Base-by-base conservation (phyloP, 2,113 vertebrate genomes). In the Coregonus clupeaformis region DNA sequence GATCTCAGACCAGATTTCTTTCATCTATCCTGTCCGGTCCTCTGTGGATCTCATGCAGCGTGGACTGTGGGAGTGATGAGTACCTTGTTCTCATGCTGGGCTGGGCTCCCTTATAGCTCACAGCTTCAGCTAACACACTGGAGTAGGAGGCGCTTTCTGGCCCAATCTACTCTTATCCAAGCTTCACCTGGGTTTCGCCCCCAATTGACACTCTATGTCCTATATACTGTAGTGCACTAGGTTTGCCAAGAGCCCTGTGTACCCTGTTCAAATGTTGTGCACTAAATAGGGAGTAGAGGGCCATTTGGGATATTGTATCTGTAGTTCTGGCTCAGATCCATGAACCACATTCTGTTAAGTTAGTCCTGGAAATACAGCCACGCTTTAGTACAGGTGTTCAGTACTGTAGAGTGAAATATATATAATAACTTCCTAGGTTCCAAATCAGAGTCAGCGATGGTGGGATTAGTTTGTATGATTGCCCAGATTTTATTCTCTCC, bases 1-100 rank as follows among this genome's bases (percentile, higher is more conserved):
- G 85, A 91, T 90, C 87, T 89, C 83, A 82, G 84, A 82, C 88
- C 88, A 87, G 84, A 88, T 87, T 85, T 89, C 85, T 83, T 76
- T 80, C 84, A 87, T 84, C 85, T 88, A 78, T 77, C 63, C 45
- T 77, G 4, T 60, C 47, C 27, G 66, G 32, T 52, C 59, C 73
- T 60, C 67, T 42, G 16, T 80, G 83, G 80, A 80, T 74, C 82
- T 86, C 82, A 76, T 74, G 76, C 73, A 71, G 79, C 86, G 86
- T 81, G 76, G 78, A 86, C 36, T 52, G 84, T 80, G 71, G 79
- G 79, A 78, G 49, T 90, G 86, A 90, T 90, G 87, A 91, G 88
- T 89, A 85, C 81, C 70, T 73, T 60, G 77, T 70, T 85, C 74
- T 47, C 42, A 62, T 47, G 30, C 55, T 24, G 29, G 20, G 29